Evolutionary conservation across 2,888 invertebrate genomes (phyloP).

Genomic region (Plebejus argus): DNA sequence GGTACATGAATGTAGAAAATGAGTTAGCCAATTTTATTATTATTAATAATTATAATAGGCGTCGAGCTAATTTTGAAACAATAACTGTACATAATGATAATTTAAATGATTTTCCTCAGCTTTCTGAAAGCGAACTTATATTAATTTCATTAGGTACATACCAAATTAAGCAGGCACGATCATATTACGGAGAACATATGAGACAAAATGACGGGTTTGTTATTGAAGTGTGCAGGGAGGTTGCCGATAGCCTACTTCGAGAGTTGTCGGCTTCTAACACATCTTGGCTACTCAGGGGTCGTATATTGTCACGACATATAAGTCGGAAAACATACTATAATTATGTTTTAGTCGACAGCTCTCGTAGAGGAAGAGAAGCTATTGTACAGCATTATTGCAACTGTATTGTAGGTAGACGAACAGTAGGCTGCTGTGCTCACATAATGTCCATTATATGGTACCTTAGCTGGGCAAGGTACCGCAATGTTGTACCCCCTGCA

Average conservation of each 20-base stretch:
- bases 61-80: constrained; percentile 35
- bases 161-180: constrained; percentile 34
- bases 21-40: constrained; percentile 32
- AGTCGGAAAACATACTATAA: constrained; percentile 20
- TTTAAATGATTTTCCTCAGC: constrained; percentile 33
- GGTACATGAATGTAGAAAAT: constrained; percentile 35
- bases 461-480: too few species aligned
- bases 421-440: too few species aligned
- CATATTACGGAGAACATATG: background rate
- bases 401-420: too few species aligned
- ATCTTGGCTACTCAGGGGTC: background rate
- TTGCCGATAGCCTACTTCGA: constrained; percentile 27
- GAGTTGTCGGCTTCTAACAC: constrained; percentile 31
- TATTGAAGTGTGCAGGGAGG: constrained; percentile 35
- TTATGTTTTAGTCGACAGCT: too few species aligned
- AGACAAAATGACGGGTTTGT: background rate
- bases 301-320: constrained; percentile 10
- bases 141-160: constrained; percentile 35
- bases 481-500: too few species aligned
- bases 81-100: constrained; percentile 31
- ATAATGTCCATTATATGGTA: too few species aligned
- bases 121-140: constrained; percentile 29
- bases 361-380: too few species aligned
- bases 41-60: constrained; percentile 34
- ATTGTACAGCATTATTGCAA: too few species aligned